phyloP scores from a whole-genome alignment of 92 coral and sea anemone species.

The Bergia puertoricense region DNA sequence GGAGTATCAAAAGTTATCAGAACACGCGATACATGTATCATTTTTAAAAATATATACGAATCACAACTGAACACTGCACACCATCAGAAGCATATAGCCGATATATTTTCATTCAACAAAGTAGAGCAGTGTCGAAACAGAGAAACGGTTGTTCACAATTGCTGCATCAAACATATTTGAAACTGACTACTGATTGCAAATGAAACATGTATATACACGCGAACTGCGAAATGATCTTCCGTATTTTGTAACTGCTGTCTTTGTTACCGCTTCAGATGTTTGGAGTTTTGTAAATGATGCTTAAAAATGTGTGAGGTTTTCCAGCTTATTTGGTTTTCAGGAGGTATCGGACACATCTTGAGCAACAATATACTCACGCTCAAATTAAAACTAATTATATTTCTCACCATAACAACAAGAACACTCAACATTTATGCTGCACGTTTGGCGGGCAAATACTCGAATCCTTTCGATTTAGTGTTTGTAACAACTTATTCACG shows the following conservation, averaged over 20 bases:
- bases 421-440: not conserved
- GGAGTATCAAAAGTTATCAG: not conserved
- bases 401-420: slow-evolving; percentile 39
- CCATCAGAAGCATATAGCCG: not conserved
- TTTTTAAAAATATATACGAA: not conserved
- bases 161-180: not conserved
- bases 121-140: not conserved
- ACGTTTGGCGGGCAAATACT: not conserved
- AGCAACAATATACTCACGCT: not conserved
- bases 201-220: not conserved
- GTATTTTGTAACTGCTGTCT: not conserved
- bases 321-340: not conserved
- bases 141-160: not conserved
- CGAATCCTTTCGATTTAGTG: not conserved
- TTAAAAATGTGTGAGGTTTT: not conserved
- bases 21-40: not conserved
- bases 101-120: not conserved
- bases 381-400: slow-evolving; percentile 28
- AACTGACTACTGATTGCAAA: too few relatives aligned
- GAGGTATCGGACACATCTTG: not conserved
- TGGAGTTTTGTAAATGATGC: too few relatives aligned
- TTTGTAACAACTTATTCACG: not conserved
- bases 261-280: not conserved
- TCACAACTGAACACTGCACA: not conserved
- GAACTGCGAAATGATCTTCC: not conserved